These are phyloP conservation scores for Lasioglossum villosulum DNA, from an alignment of 2,888 invertebrate species.

Conservation along the genomic window DNA sequence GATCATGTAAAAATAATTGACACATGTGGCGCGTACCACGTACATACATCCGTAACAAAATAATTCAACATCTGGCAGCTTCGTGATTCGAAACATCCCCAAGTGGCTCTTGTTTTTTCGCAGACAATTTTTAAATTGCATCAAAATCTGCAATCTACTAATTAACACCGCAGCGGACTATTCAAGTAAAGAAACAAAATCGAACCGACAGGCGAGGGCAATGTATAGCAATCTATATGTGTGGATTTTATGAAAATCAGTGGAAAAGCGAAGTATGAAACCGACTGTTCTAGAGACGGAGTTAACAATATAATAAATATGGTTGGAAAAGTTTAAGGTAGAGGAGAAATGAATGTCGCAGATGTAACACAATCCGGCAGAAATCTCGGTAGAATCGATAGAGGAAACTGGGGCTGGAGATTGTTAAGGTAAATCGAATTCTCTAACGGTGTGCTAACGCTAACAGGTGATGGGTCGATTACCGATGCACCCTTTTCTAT, in stretches of 20 bases:
- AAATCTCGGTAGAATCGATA: conserved; percentile 24
- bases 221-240: too few relatives aligned
- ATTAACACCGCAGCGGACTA: background rate
- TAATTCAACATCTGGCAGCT: too few relatives aligned
- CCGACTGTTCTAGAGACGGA: too few relatives aligned
- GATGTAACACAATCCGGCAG: conserved; percentile 23
- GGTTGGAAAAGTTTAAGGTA: too few relatives aligned
- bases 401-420: background rate
- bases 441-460: conserved; percentile 58
- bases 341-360: too few relatives aligned
- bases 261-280: too few relatives aligned
- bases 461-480: conserved; percentile 67
- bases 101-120: background rate
- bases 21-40: too few relatives aligned
- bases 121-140: background rate
- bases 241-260: too few relatives aligned
- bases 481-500: conserved; percentile 53
- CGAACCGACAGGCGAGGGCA: too few relatives aligned
- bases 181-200: background rate
- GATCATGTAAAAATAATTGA: too few relatives aligned
- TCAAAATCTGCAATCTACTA: background rate
- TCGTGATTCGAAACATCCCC: background rate
- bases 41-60: too few relatives aligned
- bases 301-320: too few relatives aligned
- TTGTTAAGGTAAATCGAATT: conserved; percentile 67